Percentiles rank a stretch among this genome's conserved stretches.
phyloP scores from a whole-genome alignment of 1,140 invertebrate species.

The Drosophila gunungcola region DNA sequence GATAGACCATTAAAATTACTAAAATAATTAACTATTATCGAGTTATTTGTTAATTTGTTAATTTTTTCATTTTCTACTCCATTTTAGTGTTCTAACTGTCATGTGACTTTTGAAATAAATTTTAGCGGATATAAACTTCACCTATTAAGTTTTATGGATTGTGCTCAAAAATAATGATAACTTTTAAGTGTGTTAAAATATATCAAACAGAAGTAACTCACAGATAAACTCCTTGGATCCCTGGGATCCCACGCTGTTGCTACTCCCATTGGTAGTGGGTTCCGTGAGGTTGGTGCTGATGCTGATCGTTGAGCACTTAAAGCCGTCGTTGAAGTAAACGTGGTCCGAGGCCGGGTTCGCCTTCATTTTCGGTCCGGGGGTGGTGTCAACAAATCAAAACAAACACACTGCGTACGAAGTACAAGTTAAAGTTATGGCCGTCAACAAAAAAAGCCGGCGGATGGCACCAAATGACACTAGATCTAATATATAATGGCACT shows the following conservation, averaged over 20 bases:
- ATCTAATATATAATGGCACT: slow-evolving; percentile 2
- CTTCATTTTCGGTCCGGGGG: slow-evolving; percentile 57
- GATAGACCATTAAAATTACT: background rate
- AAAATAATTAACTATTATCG: background rate
- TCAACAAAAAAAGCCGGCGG: too few relatives aligned
- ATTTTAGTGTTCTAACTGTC: too few relatives aligned
- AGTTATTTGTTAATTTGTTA: too few relatives aligned
- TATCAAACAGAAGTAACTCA: slow-evolving; percentile 32
- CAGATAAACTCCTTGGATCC: slow-evolving; percentile 79
- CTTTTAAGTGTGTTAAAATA: too few relatives aligned
- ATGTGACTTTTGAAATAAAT: too few relatives aligned
- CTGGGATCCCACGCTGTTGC: slow-evolving; percentile 45
- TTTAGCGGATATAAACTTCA: too few relatives aligned
- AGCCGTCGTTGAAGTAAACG: slow-evolving; percentile 78
- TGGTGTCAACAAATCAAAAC: background rate
- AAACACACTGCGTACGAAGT: slow-evolving; percentile 16
- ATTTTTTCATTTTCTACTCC: too few relatives aligned
- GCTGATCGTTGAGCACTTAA: slow-evolving; percentile 79
- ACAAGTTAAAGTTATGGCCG: slow-evolving; percentile 9
- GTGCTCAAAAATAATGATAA: too few relatives aligned
- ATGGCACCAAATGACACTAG: slow-evolving; percentile 15
- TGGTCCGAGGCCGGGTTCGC: slow-evolving; percentile 75
- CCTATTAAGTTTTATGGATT: too few relatives aligned
- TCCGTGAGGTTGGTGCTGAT: slow-evolving; percentile 66
- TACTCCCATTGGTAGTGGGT: slow-evolving; percentile 32